Base-by-base conservation (phyloP, 2,888 invertebrate genomes). In the Chalcis sispes region DNA sequence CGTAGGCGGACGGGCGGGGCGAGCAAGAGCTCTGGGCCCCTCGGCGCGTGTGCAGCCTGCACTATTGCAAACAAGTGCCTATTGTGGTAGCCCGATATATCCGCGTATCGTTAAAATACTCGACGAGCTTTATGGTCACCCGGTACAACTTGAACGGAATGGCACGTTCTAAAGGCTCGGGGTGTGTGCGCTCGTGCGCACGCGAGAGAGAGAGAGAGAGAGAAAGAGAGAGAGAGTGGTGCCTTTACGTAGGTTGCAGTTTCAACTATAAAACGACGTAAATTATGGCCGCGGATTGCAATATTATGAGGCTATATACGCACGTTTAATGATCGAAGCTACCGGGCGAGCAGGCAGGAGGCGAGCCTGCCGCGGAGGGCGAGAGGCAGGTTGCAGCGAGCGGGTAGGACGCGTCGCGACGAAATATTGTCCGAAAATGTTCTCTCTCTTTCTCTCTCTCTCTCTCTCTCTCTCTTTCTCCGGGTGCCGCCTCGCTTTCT, bases 271-370 rank as follows among this genome's bases (percentile, higher is more conserved):
- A 88, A 88, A 88, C 88, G 88, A 87, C 86, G 87, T 87, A 88
- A 88, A 88, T 88, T 88, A 88, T 87, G 86, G 86, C 86, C 85
- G 82, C 85, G 88, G 87, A 88, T 88, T 87, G 88, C 86, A 87
- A 88, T 88, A 88, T 88, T 88, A 88, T 88, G 88, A 88, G 88
- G 88, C 87, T 85, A 86, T 88, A 88, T 87, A 88, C 88, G 88
- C 87, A 87, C 87, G 87, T 88, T 88, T 88, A 88, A 88, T 88
- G 88, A 88, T 88, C 88, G 86, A 86, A 86, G 87, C 87, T 88
- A 88, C 87, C 85, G 86, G 83, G 83, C 81, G 58, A 81, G 80
- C 79, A 79, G 58, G 77, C 52, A 7, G 13, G 8, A n/a, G 15
- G 2, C 61, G 64, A 48, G 46, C 20, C 15, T 29, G 59, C 67